Base-by-base conservation (phyloP, 2,888 invertebrate species). In the Spialia ferax region DNA sequence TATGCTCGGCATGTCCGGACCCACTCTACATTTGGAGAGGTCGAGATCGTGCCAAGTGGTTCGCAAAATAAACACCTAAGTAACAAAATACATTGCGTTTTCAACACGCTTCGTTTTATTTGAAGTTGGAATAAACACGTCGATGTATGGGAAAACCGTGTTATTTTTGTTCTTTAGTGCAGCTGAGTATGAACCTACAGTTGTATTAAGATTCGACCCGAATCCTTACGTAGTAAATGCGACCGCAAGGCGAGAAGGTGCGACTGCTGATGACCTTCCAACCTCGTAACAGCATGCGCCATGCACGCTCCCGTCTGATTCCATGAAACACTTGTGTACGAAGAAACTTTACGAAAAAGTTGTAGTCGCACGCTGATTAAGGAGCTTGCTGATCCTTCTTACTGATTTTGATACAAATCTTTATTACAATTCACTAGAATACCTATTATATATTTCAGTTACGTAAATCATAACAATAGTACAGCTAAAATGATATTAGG, bases 181-280 rank as follows among this genome's bases (percentile, higher is more conserved):
- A 3, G 18, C 15, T 42, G 7, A 18, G 42, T 18, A 15, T 8
- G 18, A 15, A 42, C 32, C 15, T 4, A 11, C 15, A 23, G 35
- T 15, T 10, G 23, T 42, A 48, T 45, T 32, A 62, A 54, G 62
- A 68, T 64, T 60, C 50, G 69, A 69, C 67, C 50, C 50, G 48
- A 65, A 69, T 63, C 65, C 62, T 13, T 48, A 32, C 45, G 68
- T 63, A 65, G 76, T 73, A 75, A 48, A 20, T 76, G 75, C 75
- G 70, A 79, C 79, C 77, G 73, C 78, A 76, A 66, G 69, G 65
- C 59, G 69, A 68, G 70, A 71, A 72, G 77, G 74, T 68, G 77
- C 73, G 77, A 61, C 78, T 52, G 52, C 71, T 70, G 77, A 76
- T 77, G 70, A 76, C 77, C 78, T 77, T 70, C 56, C 45, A 52